A percentile compares a stretch with the other conserved stretches of the same genome.
These are phyloP conservation scores for Emys orbicularis DNA, from an alignment of 2,797 vertebrate species.

Conservation along the genomic window DNA sequence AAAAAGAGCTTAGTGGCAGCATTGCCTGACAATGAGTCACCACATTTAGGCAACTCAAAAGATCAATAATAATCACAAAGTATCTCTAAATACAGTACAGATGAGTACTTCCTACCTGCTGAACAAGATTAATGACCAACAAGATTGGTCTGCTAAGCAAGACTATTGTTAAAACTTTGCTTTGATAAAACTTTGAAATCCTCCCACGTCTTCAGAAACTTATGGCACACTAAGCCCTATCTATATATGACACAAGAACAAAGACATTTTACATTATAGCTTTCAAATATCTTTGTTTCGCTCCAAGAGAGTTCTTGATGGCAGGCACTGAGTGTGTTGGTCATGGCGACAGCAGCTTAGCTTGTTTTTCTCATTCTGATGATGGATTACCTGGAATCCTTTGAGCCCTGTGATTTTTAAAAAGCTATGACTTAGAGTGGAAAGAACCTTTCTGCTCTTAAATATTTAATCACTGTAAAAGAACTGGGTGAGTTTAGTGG, in stretches of 20 bases:
- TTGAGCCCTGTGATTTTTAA: conserved; percentile 18
- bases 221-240: neutral
- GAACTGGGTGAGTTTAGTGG: conserved; percentile 61
- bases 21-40: neutral
- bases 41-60: neutral
- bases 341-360: neutral
- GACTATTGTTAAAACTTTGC: neutral
- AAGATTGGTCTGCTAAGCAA: neutral
- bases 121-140: neutral
- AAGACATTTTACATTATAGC: neutral
- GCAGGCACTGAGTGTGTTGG: neutral
- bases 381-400: conserved; percentile 9
- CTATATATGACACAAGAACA: neutral
- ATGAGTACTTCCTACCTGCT: neutral
- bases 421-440: neutral
- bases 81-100: neutral
- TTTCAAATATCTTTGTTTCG: neutral
- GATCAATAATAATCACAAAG: neutral
- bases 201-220: neutral
- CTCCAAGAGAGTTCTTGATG: neutral
- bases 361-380: conserved; percentile 8
- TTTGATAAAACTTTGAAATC: neutral
- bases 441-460: conserved; percentile 52
- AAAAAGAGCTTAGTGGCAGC: neutral
- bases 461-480: conserved; percentile 74